Conservation (phyloP, 1,140 invertebrate species). For the Aphelenchoides besseyi region DNA sequence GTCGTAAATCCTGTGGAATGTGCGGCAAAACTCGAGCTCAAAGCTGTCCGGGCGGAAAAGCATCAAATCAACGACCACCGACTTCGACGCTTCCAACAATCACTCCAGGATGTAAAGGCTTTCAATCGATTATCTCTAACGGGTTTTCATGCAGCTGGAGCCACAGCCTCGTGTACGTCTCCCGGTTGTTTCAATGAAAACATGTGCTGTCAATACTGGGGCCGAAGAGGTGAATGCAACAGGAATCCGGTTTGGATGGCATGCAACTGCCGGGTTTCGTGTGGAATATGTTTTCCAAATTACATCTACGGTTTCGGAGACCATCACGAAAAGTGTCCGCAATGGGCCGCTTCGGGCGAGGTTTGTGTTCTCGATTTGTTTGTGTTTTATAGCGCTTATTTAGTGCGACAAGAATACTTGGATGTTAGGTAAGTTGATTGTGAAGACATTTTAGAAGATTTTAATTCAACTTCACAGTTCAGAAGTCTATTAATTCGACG, state of each 20-base stretch:
- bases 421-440: conserved; percentile 33
- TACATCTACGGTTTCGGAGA: conserved; percentile 27
- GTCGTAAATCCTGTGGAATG: conserved; percentile 23
- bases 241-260: conserved; percentile 43
- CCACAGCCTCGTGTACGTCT: conserved; percentile 19
- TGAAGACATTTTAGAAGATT: not conserved
- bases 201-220: conserved; percentile 44
- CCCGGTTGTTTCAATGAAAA: conserved; percentile 51
- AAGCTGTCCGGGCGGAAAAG: conserved; percentile 6
- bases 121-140: no score
- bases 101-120: not conserved
- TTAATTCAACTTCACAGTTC: not conserved
- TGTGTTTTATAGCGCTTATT: not conserved
- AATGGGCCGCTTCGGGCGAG: conserved; percentile 43
- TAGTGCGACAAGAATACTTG: conserved; percentile 44
- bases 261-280: conserved; percentile 48
- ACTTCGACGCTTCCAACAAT: not conserved
- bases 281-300: conserved; percentile 26
- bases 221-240: conserved; percentile 39
- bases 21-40: conserved; percentile 13
- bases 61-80: not conserved
- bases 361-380: not conserved
- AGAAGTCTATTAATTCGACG: not conserved
- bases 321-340: conserved; percentile 42
- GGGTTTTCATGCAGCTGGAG: not conserved